phyloP scores from a whole-genome alignment of 2,888 invertebrate species.

The Amphipoea lucens region DNA sequence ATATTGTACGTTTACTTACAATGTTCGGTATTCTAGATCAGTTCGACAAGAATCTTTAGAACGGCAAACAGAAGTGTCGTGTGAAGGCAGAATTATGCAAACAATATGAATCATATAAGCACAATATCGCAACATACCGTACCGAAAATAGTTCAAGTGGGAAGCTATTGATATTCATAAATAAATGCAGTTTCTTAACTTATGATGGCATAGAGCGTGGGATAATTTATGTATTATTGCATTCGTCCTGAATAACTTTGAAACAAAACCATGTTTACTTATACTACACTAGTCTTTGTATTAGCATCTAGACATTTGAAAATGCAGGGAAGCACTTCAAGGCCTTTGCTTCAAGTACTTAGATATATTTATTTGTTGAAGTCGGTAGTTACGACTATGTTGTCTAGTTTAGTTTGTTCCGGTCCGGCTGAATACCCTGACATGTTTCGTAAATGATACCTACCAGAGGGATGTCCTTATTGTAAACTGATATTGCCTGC shows the following conservation, averaged over 20 bases:
- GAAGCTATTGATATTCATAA: constrained; percentile 40
- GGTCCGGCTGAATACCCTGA: background rate
- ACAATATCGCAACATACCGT: constrained; percentile 28
- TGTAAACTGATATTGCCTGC: background rate
- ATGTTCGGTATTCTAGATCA: constrained; percentile 27
- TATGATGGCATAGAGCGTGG: constrained; percentile 24
- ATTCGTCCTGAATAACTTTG: constrained; percentile 26
- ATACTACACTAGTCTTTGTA: background rate
- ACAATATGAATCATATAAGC: constrained; percentile 18
- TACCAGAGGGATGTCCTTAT: background rate
- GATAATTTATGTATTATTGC: constrained; percentile 15
- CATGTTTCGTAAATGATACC: background rate
- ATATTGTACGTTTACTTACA: constrained; percentile 49
- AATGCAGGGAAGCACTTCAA: constrained; percentile 17
- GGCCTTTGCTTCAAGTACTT: background rate
- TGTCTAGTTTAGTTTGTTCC: background rate
- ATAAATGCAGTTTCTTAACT: constrained; percentile 27
- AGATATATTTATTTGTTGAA: background rate
- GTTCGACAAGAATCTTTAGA: constrained; percentile 38
- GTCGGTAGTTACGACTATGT: background rate
- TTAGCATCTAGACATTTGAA: background rate
- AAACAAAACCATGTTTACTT: constrained; percentile 14
- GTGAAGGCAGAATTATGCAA: constrained; percentile 2
- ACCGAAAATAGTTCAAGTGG: constrained; percentile 36
- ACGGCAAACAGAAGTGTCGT: constrained; percentile 18